Evolutionary conservation across 2,797 vertebrate genomes (phyloP), one percentile per base, ranked within the genome.

Genomic region (Apogon hyalosoma): DNA sequence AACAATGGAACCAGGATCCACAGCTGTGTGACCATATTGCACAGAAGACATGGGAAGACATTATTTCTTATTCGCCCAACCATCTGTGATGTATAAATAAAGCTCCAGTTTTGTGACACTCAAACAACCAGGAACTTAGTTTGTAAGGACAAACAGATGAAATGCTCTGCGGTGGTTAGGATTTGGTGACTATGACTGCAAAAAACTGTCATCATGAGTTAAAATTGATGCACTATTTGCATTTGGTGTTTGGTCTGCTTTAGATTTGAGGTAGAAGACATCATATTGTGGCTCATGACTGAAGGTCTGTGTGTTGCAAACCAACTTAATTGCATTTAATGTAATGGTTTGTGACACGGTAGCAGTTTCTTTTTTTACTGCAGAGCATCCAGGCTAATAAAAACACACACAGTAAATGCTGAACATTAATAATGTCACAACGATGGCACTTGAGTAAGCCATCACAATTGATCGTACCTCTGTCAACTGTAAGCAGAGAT

Each of bases 11-110:
- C 82, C 69, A 56, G 69, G 73, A 87, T 83, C 63, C 82, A 84
- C 88, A 92, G 88, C 87, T 90, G 90, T 88, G 85, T 87, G 80
- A 88, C 87, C 86, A 88, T 89, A 89, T 90, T 90, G 84, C 82
- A 69, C 56, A 53, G 76, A 88, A 86, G 82, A 81, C 77, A 75
- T 65, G 69, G 76, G 72, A 77, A 81, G 75, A 81, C 71, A 62
- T 77, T 84, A 76, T 73, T 88, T 88, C 59, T 82, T 80, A 84
- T 86, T 83, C 75, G 50, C 55, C 56, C 71, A 82, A 70, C 84
- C 86, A 87, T 89, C 87, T 87, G 80, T 72, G 68, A 77, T 80
- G 49, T 71, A 82, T 75, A 85, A 90, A 82, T 87, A 87, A 69
- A 75, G 77, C 69, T 77, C 53, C 1, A 19, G n/a, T 69, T 77